A percentile compares a stretch with the other conserved stretches of the same genome.
phyloP scores from a whole-genome alignment of 2,113 vertebrate species.

The Neolamprologus tretocephalus region DNA sequence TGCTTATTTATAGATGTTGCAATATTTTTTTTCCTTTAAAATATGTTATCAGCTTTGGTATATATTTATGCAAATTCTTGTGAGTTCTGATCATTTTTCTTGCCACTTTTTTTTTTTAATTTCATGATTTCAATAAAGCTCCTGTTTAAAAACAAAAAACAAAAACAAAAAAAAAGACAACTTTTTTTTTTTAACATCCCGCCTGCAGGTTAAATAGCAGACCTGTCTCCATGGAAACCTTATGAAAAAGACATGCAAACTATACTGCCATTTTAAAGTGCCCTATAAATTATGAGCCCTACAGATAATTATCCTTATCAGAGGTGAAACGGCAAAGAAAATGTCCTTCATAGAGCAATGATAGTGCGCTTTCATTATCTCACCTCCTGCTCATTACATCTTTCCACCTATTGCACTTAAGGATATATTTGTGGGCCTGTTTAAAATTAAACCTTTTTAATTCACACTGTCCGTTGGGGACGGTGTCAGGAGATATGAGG shows the following conservation, averaged over 20 bases:
- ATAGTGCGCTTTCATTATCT: background rate
- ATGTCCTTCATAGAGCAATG: background rate
- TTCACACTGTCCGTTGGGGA: background rate
- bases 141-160: constrained; percentile 39
- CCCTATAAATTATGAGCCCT: background rate
- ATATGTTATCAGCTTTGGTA: constrained; percentile 52
- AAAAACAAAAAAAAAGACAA: background rate
- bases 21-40: constrained; percentile 16
- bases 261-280: background rate
- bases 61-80: constrained; percentile 70
- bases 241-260: background rate
- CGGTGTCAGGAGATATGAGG: background rate
- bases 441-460: background rate
- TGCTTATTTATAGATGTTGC: constrained; percentile 50
- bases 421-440: background rate
- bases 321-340: background rate
- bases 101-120: constrained; percentile 21
- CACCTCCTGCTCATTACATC: background rate
- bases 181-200: background rate
- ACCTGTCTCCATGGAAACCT: background rate
- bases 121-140: constrained; percentile 67
- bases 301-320: background rate
- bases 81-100: constrained; percentile 45
- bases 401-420: background rate
- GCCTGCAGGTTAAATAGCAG: background rate